Conservation (phyloP, 2,113 vertebrate genomes). For the Tamias sibiricus region DNA sequence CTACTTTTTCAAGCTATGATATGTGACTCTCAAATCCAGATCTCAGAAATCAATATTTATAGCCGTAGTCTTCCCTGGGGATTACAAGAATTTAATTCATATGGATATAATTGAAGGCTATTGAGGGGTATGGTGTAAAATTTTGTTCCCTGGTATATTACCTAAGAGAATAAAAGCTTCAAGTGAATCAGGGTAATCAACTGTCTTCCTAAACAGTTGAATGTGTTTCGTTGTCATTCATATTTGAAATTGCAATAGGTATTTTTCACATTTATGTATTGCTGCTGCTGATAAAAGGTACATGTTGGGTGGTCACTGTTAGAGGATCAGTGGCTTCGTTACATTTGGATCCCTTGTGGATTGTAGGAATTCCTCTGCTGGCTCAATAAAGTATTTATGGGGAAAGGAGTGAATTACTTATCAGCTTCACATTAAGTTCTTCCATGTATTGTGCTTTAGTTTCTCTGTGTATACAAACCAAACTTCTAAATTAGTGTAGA, state of each 20-base stretch:
- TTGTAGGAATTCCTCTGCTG: background rate
- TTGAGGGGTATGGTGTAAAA: background rate
- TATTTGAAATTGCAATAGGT: background rate
- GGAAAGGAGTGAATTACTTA: background rate
- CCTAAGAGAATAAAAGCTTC: background rate
- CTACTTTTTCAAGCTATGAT: background rate
- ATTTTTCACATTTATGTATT: background rate
- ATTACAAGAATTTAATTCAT: background rate
- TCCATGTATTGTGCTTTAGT: background rate
- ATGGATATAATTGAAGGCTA: background rate
- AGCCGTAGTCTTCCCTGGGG: background rate
- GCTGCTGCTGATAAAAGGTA: background rate
- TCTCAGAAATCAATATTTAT: background rate
- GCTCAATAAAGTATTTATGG: background rate
- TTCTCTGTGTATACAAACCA: background rate
- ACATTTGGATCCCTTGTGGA: background rate
- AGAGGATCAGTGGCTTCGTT: background rate
- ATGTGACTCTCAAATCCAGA: background rate
- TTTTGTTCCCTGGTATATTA: background rate
- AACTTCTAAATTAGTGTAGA: background rate
- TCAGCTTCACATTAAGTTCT: background rate
- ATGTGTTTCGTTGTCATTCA: background rate
- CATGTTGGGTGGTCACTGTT: background rate
- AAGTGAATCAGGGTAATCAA: background rate
- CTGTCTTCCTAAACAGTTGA: background rate